These are phyloP conservation scores for Mamestra brassicae DNA, from an alignment of 2,888 invertebrate genomes.

Conservation along the genomic window DNA sequence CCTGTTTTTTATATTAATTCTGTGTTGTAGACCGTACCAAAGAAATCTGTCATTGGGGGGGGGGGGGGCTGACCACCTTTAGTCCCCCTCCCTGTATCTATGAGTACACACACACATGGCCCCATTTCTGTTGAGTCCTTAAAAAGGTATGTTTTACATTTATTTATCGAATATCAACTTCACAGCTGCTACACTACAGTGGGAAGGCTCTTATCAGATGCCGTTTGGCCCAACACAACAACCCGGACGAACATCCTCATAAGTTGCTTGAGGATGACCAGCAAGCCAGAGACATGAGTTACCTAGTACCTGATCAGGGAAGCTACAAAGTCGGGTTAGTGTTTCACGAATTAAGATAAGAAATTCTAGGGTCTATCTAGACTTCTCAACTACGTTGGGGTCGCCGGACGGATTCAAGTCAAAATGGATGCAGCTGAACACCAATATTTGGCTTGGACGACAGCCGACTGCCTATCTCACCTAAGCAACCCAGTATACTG, in stretches of 20 bases:
- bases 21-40: no score
- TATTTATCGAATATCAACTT: not conserved
- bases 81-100: no score
- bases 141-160: not conserved
- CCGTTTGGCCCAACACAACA: conserved; percentile 92
- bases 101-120: not conserved
- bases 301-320: conserved; percentile 91
- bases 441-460: no score
- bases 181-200: conserved; percentile 79
- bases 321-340: conserved; percentile 92
- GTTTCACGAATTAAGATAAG: not conserved
- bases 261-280: conserved; percentile 92
- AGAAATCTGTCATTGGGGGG: no score
- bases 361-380: no score
- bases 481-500: no score
- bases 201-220: conserved; percentile 93
- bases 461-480: no score
- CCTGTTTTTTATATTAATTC: no score
- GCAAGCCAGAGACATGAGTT: conserved; percentile 93
- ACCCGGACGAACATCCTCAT: conserved; percentile 92
- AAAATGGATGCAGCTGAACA: no score
- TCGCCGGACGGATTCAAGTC: no score
- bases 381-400: no score
- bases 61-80: no score
- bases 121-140: not conserved